A percentile compares a stretch with the other conserved stretches of the same genome.
phyloP scores from a whole-genome alignment of 2,888 invertebrate species.

The Oxyteleia sp. region DNA sequence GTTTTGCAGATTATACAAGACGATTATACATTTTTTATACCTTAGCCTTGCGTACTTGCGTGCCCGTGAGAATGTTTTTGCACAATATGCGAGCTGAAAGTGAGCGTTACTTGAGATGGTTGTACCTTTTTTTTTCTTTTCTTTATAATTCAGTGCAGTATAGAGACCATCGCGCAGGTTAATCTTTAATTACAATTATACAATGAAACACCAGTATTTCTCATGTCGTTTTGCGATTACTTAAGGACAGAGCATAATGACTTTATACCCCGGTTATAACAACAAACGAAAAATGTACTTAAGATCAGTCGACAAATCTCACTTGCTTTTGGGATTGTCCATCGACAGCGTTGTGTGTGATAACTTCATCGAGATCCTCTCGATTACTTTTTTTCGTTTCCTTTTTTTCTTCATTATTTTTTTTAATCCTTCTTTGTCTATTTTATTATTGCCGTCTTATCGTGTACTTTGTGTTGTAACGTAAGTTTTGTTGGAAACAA shows the following conservation, averaged over 20 bases:
- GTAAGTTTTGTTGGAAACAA: constrained; percentile 35
- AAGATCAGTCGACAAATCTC: constrained; percentile 76
- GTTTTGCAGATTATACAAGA: constrained; percentile 25
- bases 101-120: constrained; percentile 3
- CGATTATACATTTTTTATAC: constrained; percentile 32
- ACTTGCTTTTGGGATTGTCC: constrained; percentile 66
- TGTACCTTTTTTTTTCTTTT: background rate
- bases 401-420: constrained; percentile 11
- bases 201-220: constrained; percentile 86
- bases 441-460: constrained; percentile 11
- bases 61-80: constrained; percentile 40
- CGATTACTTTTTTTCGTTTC: constrained; percentile 18
- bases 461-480: constrained; percentile 31
- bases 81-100: constrained; percentile 20
- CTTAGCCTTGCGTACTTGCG: constrained; percentile 37
- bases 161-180: constrained; percentile 31
- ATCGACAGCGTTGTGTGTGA: constrained; percentile 75
- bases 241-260: constrained; percentile 85
- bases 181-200: constrained; percentile 77
- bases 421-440: constrained; percentile 7
- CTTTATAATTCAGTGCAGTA: constrained; percentile 9
- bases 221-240: constrained; percentile 84
- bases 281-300: constrained; percentile 85
- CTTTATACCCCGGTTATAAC: constrained; percentile 83
- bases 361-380: constrained; percentile 42